These are phyloP conservation scores for Platycheirus rosarum DNA, from an alignment of 2,888 invertebrate genomes.

Conservation along the genomic window DNA sequence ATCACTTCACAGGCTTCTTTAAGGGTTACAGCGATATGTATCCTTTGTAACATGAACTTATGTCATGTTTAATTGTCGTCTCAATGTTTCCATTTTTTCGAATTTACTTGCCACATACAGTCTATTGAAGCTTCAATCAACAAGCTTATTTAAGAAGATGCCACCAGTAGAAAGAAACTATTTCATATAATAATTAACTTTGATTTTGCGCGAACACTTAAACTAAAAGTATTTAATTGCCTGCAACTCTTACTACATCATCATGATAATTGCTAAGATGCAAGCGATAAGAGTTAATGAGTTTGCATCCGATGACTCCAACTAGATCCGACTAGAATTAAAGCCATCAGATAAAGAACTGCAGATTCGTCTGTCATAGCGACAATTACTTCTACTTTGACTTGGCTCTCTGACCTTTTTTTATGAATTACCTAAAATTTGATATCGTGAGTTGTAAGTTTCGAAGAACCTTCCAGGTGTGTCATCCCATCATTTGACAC, in stretches of 20 bases:
- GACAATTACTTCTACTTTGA: constrained; percentile 30
- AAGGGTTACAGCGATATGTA: no score
- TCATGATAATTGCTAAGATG: constrained; percentile 48
- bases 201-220: constrained; percentile 13
- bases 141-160: no score
- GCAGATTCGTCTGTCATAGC: constrained; percentile 17
- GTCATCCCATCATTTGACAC: constrained; percentile 38
- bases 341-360: constrained; percentile 49
- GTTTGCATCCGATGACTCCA: constrained; percentile 50
- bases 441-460: constrained; percentile 10
- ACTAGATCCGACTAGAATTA: constrained; percentile 31
- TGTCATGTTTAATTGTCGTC: no score
- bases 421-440: constrained; percentile 22
- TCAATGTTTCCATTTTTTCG: no score
- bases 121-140: no score
- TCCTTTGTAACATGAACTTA: no score
- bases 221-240: constrained; percentile 25
- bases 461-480: not conserved
- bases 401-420: constrained; percentile 24
- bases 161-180: not conserved
- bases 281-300: constrained; percentile 57
- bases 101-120: no score
- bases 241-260: constrained; percentile 11
- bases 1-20: no score
- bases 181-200: no score